Evolutionary conservation across 2,888 invertebrate genomes (phyloP).

Genomic region (Drepana falcataria): DNA sequence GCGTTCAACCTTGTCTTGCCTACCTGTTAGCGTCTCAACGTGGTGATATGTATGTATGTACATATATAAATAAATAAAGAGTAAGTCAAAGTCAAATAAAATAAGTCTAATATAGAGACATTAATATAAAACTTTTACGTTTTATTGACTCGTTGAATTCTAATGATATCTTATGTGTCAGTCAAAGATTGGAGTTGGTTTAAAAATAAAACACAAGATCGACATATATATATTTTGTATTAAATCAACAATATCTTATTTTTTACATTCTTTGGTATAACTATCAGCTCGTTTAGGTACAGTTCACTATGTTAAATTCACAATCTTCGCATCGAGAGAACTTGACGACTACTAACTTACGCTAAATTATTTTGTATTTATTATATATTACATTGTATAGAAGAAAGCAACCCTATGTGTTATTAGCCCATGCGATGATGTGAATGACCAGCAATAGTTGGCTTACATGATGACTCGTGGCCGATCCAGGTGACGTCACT

Average conservation of each 20-base stretch:
- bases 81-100: too few species aligned
- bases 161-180: not conserved
- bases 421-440: constrained; percentile 59
- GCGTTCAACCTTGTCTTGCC: too few species aligned
- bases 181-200: not conserved
- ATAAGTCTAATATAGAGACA: too few species aligned
- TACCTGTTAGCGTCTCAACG: too few species aligned
- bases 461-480: constrained; percentile 54
- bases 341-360: constrained; percentile 57
- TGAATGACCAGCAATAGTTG: constrained; percentile 57
- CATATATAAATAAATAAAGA: too few species aligned
- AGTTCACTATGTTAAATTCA: constrained; percentile 61
- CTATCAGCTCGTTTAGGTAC: constrained; percentile 68
- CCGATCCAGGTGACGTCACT: constrained; percentile 72
- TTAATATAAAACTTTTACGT: too few species aligned
- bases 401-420: constrained; percentile 43
- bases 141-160: too few species aligned
- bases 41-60: too few species aligned
- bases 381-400: constrained; percentile 30
- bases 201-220: constrained; percentile 38
- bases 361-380: constrained; percentile 34
- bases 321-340: constrained; percentile 43
- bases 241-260: constrained; percentile 76
- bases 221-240: constrained; percentile 75
- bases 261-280: constrained; percentile 76